Conservation (phyloP, 2,888 invertebrate genomes). For the Tetanocera ferruginea region DNA sequence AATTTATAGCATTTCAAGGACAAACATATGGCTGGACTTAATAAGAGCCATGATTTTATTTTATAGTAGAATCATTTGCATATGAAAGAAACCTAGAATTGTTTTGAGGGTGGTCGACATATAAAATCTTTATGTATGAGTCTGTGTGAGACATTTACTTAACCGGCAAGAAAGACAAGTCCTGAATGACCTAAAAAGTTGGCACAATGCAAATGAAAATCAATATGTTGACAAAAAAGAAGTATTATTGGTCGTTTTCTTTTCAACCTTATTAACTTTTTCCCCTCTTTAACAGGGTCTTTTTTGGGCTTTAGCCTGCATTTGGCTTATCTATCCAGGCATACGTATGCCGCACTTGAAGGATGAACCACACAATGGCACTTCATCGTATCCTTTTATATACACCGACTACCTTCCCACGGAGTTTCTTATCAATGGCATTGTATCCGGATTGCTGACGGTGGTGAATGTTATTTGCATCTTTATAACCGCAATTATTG, state of each 20-base stretch:
- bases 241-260: conserved; percentile 1
- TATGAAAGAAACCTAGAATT: too few species aligned
- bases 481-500: conserved; percentile 83
- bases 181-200: background rate
- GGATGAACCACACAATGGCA: conserved; percentile 76
- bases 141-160: too few species aligned
- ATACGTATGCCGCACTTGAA: conserved; percentile 77
- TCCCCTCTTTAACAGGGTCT: conserved; percentile 72
- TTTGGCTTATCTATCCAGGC: conserved; percentile 78
- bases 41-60: too few species aligned
- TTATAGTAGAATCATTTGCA: too few species aligned
- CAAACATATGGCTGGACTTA: too few species aligned
- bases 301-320: conserved; percentile 81
- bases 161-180: too few species aligned
- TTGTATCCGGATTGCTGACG: conserved; percentile 83
- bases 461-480: conserved; percentile 87
- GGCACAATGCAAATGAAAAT: conserved; percentile 11
- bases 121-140: too few species aligned
- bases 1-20: too few species aligned
- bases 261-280: conserved; percentile 7
- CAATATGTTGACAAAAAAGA: conserved; percentile 32
- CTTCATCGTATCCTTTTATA: conserved; percentile 76
- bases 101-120: too few species aligned
- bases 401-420: conserved; percentile 82
- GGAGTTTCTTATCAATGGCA: conserved; percentile 84